These are phyloP conservation scores for Choristoneura fumiferana DNA, from an alignment of 1,140 invertebrate genomes.

Conservation along the genomic window DNA sequence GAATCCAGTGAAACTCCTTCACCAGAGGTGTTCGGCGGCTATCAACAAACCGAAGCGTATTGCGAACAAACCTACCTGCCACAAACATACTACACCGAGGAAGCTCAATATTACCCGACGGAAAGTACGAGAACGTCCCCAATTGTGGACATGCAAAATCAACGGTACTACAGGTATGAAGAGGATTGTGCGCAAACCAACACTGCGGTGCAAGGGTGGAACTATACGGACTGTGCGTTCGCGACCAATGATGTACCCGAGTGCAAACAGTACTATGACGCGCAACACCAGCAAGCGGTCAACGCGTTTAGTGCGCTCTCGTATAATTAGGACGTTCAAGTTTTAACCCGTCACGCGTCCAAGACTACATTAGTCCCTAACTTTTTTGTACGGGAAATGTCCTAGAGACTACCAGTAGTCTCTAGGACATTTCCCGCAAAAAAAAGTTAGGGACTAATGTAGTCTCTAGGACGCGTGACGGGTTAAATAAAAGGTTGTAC, in stretches of 20 bases:
- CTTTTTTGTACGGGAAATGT: too few species aligned
- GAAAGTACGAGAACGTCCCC: conserved; percentile 56
- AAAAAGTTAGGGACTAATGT: too few species aligned
- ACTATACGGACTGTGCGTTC: conserved; percentile 58
- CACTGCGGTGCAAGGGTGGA: conserved; percentile 56
- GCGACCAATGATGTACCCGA: conserved; percentile 42
- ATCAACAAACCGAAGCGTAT: conserved; percentile 58
- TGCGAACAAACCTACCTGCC: conserved; percentile 56
- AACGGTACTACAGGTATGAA: conserved; percentile 57
- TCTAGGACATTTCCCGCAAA: too few species aligned
- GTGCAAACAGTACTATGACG: conserved; percentile 59
- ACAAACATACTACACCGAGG: conserved; percentile 61
- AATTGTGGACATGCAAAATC: conserved; percentile 50
- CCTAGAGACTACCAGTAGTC: too few species aligned
- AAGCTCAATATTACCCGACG: conserved; percentile 57
- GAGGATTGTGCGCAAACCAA: conserved; percentile 55
- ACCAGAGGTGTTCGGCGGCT: conserved; percentile 64
- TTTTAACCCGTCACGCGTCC: too few species aligned
- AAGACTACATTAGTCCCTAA: too few species aligned
- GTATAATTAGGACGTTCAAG: conserved; percentile 17
- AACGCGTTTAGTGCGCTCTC: conserved; percentile 55
- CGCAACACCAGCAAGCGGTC: conserved; percentile 48
- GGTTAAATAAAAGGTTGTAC: too few species aligned
- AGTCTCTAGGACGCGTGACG: too few species aligned
- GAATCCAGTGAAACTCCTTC: conserved; percentile 79